These are phyloP conservation scores for Cryptocheilus praepositus DNA, from an alignment of 2,888 invertebrate genomes.

Conservation along the genomic window DNA sequence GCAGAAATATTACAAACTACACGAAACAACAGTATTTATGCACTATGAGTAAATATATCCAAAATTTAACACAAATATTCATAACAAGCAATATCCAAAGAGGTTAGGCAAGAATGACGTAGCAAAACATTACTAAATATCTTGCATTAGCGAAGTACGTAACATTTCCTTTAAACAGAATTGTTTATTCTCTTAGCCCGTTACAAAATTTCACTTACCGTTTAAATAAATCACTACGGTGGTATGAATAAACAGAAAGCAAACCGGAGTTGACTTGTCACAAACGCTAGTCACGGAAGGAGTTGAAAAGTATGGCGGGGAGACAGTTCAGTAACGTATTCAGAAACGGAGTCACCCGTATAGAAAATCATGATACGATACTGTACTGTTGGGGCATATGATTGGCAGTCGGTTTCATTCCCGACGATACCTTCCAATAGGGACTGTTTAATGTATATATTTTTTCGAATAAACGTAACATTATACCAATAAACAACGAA, in stretches of 20 bases:
- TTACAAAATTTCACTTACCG: conserved; percentile 38
- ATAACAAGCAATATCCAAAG: conserved; percentile 2
- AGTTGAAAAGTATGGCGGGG: conserved; percentile 43
- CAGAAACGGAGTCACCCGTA: too few relatives aligned
- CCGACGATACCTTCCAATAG: too few relatives aligned
- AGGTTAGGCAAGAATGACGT: conserved; percentile 65
- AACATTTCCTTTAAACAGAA: not conserved
- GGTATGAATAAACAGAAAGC: conserved; percentile 1
- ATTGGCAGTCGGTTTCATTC: too few relatives aligned
- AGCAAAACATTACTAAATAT: conserved; percentile 55
- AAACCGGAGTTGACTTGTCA: conserved; percentile 45
- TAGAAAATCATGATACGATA: too few relatives aligned
- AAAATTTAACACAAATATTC: not conserved
- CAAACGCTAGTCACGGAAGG: conserved; percentile 57
- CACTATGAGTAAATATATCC: not conserved
- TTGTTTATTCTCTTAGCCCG: too few relatives aligned
- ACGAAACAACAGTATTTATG: not conserved
- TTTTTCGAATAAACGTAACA: too few relatives aligned
- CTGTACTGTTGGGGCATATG: too few relatives aligned
- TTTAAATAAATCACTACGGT: conserved; percentile 11
- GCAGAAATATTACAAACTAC: not conserved
- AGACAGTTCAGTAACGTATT: conserved; percentile 22
- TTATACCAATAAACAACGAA: too few relatives aligned
- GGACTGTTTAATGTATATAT: too few relatives aligned
- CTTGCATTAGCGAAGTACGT: conserved; percentile 7